Percentiles rank a stretch among this genome's conserved stretches.
These are phyloP conservation scores for Rhadina sibilatrix DNA, from an alignment of 2,113 vertebrate species.

Conservation along the genomic window DNA sequence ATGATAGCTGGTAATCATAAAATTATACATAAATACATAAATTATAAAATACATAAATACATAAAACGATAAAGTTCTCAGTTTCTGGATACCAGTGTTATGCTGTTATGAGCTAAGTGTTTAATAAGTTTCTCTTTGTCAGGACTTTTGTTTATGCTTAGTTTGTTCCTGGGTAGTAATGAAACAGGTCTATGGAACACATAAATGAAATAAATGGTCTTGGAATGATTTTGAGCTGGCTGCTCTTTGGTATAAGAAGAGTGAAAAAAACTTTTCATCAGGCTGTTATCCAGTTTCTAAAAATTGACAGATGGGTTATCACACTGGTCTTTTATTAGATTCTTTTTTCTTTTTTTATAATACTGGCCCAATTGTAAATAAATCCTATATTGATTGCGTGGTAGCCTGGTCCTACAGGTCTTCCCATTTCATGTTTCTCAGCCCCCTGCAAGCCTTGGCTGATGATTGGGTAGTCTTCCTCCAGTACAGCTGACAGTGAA, in stretches of 20 bases:
- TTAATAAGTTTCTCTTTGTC: neutral
- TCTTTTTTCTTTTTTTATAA: neutral
- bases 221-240: neutral
- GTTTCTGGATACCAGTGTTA: neutral
- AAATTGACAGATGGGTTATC: neutral
- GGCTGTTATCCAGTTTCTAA: neutral
- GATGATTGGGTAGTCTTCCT: neutral
- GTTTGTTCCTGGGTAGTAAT: neutral
- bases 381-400: neutral
- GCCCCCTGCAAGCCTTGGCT: neutral
- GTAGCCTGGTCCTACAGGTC: neutral
- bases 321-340: neutral
- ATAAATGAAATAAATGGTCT: neutral
- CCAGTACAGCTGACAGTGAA: accelerated
- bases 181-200: neutral
- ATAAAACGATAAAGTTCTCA: neutral
- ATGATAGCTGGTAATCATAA: neutral
- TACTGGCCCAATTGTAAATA: neutral
- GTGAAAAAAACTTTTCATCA: neutral
- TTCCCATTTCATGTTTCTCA: neutral
- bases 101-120: neutral
- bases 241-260: neutral
- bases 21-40: no score
- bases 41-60: no score
- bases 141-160: neutral